phyloP scores from a whole-genome alignment of 2,113 vertebrate genomes.

The Oreocharis arfaki region DNA sequence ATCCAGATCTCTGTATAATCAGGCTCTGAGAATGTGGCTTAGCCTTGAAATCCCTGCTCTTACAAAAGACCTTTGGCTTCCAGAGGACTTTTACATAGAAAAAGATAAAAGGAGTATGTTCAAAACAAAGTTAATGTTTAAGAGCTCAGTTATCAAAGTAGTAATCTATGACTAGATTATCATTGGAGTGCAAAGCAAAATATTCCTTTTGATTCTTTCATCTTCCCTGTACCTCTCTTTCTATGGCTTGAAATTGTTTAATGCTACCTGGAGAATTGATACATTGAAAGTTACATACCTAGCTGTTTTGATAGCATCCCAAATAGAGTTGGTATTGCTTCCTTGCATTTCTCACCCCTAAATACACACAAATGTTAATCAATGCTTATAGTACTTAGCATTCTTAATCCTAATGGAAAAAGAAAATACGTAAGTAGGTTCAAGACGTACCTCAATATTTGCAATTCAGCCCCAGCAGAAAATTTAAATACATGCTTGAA shows the following conservation, averaged over 20 bases:
- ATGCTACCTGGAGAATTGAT: background rate
- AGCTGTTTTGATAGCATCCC: background rate
- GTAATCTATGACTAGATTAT: background rate
- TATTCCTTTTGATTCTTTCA: background rate
- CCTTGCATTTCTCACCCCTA: background rate
- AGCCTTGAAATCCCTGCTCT: background rate
- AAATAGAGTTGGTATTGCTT: background rate
- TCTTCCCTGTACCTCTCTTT: background rate
- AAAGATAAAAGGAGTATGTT: background rate
- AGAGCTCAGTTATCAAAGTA: background rate
- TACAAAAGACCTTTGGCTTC: background rate
- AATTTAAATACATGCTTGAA: conserved; percentile 5
- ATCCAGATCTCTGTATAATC: background rate
- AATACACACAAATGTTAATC: background rate
- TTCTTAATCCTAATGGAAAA: conserved; percentile 25
- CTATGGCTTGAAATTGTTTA: background rate
- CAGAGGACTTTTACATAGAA: background rate
- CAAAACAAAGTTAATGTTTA: background rate
- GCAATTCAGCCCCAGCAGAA: background rate
- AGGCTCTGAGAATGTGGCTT: background rate
- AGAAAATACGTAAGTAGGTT: background rate
- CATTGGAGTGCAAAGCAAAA: background rate
- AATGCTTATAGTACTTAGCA: background rate
- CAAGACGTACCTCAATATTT: background rate
- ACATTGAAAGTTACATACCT: background rate